A percentile compares a stretch with the other conserved stretches of the same genome.
Evolutionary conservation across 2,888 invertebrate genomes (phyloP).

Genomic region (Eupithecia dodoneata): DNA sequence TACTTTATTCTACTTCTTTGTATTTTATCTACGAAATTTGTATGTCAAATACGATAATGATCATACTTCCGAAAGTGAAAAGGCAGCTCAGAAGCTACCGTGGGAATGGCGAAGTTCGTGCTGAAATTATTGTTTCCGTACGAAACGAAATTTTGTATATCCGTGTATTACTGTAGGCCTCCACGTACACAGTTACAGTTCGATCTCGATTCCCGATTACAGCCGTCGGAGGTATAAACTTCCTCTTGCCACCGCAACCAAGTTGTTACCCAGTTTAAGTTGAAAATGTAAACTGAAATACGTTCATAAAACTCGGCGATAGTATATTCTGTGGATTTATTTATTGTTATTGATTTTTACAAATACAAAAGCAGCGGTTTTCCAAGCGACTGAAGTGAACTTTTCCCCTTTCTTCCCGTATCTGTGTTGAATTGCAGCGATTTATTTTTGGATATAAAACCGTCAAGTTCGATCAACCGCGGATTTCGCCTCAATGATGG

Average conservation of each 20-base stretch:
- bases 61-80: not conserved
- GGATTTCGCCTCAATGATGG: not conserved
- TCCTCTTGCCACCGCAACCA: conserved; percentile 54
- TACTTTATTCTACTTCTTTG: too few species aligned
- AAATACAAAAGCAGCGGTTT: conserved; percentile 8
- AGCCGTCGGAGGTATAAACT: conserved; percentile 57
- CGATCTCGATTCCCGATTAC: conserved; percentile 59
- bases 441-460: conserved; percentile 4
- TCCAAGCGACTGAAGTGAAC: not conserved
- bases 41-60: not conserved
- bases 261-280: conserved; percentile 55
- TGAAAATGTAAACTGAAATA: conserved; percentile 51
- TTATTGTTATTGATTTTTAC: conserved; percentile 47
- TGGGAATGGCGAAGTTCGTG: not conserved
- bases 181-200: conserved; percentile 28
- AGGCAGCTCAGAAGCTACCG: not conserved
- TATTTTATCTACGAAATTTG: not conserved
- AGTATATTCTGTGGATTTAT: conserved; percentile 47
- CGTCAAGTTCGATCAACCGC: conserved; percentile 7
- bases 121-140: not conserved
- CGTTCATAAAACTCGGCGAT: conserved; percentile 50
- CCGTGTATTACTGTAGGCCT: not conserved
- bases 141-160: not conserved
- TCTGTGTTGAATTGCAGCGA: conserved; percentile 12
- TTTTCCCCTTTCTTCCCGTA: conserved; percentile 4